Evolutionary conservation across 2,113 vertebrate species (phyloP).

Genomic region (Dromas ardeola): DNA sequence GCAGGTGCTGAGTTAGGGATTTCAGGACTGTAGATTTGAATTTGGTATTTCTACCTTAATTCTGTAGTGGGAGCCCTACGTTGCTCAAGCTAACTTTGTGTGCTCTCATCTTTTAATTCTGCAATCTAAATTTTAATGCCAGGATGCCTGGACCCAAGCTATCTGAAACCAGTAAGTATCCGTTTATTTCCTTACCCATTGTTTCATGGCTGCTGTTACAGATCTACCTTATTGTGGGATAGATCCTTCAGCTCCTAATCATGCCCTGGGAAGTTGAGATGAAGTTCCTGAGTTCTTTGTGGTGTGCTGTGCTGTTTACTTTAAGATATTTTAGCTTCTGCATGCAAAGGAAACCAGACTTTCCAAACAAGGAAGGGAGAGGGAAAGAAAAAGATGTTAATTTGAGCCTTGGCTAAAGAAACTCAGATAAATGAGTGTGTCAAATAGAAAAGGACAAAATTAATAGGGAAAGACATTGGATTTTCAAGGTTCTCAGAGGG

Average conservation of each 20-base stretch:
- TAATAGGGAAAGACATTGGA: not conserved
- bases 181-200: not conserved
- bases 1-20: not conserved
- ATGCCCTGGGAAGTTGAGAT: not conserved
- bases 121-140: not conserved
- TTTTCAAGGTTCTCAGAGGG: slow-evolving; percentile 1
- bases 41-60: not conserved
- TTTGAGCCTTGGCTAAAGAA: not conserved
- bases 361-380: not conserved
- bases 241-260: not conserved
- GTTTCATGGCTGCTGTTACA: not conserved
- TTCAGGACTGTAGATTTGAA: not conserved
- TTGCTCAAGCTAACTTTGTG: not conserved
- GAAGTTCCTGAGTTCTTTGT: not conserved
- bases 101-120: not conserved
- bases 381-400: not conserved
- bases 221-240: not conserved
- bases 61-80: not conserved
- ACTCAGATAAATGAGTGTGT: not conserved
- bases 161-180: not conserved
- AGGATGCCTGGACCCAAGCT: not conserved
- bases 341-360: not conserved
- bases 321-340: not conserved
- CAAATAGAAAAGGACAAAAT: not conserved
- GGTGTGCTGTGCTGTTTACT: not conserved